Percentiles rank a stretch among this genome's conserved stretches.
These are phyloP conservation scores for Recurvirostra avosetta DNA, from an alignment of 2,113 vertebrate species.

Conservation along the genomic window DNA sequence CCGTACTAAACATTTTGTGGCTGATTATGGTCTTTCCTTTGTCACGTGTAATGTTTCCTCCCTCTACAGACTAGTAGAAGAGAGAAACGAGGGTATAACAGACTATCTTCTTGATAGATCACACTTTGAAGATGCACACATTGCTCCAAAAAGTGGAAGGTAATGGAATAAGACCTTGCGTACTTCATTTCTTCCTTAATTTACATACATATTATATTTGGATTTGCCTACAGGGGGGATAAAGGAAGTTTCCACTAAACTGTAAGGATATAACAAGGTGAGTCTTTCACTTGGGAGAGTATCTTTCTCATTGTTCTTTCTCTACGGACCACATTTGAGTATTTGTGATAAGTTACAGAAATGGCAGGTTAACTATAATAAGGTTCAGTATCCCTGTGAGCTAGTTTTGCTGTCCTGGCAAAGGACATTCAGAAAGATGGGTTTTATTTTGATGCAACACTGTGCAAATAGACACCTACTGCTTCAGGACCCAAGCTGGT, in stretches of 20 bases:
- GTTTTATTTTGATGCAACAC: neutral
- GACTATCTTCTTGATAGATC: neutral
- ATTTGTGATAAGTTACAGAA: neutral
- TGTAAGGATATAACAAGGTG: neutral
- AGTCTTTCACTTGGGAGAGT: neutral
- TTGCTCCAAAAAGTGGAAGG: neutral
- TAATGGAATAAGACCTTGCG: neutral
- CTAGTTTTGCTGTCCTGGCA: neutral
- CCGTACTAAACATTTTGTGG: neutral
- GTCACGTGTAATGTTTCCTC: fast-evolving
- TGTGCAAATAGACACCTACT: neutral
- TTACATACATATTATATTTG: neutral
- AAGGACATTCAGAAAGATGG: neutral
- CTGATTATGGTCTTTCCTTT: neutral
- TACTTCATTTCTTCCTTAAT: neutral
- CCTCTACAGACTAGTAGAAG: neutral
- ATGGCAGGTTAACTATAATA: neutral
- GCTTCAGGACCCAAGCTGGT: neutral
- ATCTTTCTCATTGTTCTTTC: neutral
- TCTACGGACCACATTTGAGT: neutral
- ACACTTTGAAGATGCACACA: neutral
- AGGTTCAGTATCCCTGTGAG: neutral
- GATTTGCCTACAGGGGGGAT: neutral
- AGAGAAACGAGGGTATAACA: neutral
- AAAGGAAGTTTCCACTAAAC: neutral